Conservation (phyloP, 2,113 vertebrate genomes). For the Puffinus mauretanicus region DNA sequence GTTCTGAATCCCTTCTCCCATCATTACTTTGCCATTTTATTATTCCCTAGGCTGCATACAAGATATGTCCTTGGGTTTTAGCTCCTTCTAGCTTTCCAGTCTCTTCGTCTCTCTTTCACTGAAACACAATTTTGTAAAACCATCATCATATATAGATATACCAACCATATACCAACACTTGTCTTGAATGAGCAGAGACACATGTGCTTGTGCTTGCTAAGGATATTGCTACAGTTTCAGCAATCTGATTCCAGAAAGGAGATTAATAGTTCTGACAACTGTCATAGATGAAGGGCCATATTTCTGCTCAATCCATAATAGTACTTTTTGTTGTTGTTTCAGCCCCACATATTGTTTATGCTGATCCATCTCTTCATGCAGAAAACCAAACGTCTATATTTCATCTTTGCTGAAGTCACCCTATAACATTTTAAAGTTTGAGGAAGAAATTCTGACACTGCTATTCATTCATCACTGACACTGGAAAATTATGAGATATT, state of each 20-base stretch:
- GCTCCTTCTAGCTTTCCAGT: neutral
- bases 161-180: neutral
- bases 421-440: neutral
- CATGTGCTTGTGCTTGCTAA: neutral
- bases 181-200: neutral
- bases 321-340: neutral
- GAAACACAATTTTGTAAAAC: neutral
- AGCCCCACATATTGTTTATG: neutral
- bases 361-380: neutral
- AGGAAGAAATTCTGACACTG: neutral
- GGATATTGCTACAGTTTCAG: neutral
- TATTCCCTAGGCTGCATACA: neutral
- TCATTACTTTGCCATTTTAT: neutral
- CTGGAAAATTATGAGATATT: constrained; percentile 11
- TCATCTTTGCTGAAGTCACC: neutral
- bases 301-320: neutral
- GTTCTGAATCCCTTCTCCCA: neutral
- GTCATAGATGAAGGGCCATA: neutral
- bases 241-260: neutral
- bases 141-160: too few relatives aligned
- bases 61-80: neutral
- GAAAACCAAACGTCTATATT: constrained; percentile 13
- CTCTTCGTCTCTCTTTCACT: neutral
- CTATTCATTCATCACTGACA: neutral
- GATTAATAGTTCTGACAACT: neutral